Evolutionary conservation across 2,888 invertebrate species (phyloP).

Genomic region (Oscheius onirici): DNA sequence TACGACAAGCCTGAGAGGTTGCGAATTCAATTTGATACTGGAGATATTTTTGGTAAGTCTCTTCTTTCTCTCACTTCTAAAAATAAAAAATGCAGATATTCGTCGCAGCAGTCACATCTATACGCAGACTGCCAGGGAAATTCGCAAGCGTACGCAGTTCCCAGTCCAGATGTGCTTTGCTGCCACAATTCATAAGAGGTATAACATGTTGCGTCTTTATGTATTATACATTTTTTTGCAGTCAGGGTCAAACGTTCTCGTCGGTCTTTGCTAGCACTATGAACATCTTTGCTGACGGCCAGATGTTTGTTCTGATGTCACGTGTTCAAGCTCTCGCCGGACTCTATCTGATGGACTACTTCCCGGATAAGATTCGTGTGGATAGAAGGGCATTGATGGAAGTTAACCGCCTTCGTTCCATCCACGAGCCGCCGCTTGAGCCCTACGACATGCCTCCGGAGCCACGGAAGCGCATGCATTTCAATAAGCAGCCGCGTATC

Average conservation of each 20-base stretch:
- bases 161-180: not conserved
- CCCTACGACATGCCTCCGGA: no score
- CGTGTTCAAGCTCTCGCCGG: conserved; percentile 33
- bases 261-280: conserved; percentile 19
- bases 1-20: no score
- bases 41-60: no score
- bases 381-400: not conserved
- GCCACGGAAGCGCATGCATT: no score
- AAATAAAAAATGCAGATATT: no score
- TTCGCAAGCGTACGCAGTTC: not conserved
- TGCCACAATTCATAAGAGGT: not conserved
- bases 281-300: conserved; percentile 27
- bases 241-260: conserved; percentile 17
- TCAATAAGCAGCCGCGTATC: no score
- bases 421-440: not conserved
- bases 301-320: conserved; percentile 31
- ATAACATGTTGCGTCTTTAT: no score
- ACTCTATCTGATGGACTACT: conserved; percentile 36
- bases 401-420: not conserved
- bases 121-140: not conserved
- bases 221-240: no score
- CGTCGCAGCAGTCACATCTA: no score
- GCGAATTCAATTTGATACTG: no score
- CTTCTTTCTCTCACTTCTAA: no score
- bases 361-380: conserved; percentile 2